These are phyloP conservation scores for Mesoligia furuncula DNA, from an alignment of 2,888 invertebrate genomes.

Conservation along the genomic window DNA sequence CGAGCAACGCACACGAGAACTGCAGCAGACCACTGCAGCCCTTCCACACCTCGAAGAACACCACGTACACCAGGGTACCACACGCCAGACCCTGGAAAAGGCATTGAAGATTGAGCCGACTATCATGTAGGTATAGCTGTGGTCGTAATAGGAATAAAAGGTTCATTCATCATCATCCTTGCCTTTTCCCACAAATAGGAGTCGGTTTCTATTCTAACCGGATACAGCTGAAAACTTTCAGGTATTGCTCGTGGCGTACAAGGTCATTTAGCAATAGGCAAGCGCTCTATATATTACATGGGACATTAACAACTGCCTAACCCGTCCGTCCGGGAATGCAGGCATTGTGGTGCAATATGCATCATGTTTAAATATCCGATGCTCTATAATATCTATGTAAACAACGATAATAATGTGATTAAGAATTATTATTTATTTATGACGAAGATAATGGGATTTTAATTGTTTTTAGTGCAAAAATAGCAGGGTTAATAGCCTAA, in stretches of 20 bases:
- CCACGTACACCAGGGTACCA: slow-evolving; percentile 98
- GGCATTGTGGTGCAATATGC: neutral
- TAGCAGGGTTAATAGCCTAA: neutral
- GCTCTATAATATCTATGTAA: neutral
- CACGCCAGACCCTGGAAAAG: slow-evolving; percentile 94
- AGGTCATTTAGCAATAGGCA: neutral
- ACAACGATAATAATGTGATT: slow-evolving; percentile 3
- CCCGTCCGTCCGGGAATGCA: neutral
- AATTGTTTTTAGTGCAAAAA: slow-evolving; percentile 32
- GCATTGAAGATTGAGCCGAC: neutral
- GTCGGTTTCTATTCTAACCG: neutral
- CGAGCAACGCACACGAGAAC: slow-evolving; percentile 92
- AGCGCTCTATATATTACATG: no score
- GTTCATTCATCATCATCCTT: neutral
- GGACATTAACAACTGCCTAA: neutral
- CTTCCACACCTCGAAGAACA: slow-evolving; percentile 97
- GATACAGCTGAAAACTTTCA: neutral
- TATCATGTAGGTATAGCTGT: neutral
- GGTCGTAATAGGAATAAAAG: neutral
- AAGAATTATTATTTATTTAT: slow-evolving; percentile 7
- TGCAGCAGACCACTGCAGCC: slow-evolving; percentile 91
- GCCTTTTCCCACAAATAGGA: neutral
- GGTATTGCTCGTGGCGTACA: neutral
- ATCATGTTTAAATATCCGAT: neutral
- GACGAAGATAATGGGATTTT: slow-evolving; percentile 31